Evolutionary conservation across 2,888 invertebrate species (phyloP), one percentile per base, ranked within the genome.

Genomic region (Idaea straminata): DNA sequence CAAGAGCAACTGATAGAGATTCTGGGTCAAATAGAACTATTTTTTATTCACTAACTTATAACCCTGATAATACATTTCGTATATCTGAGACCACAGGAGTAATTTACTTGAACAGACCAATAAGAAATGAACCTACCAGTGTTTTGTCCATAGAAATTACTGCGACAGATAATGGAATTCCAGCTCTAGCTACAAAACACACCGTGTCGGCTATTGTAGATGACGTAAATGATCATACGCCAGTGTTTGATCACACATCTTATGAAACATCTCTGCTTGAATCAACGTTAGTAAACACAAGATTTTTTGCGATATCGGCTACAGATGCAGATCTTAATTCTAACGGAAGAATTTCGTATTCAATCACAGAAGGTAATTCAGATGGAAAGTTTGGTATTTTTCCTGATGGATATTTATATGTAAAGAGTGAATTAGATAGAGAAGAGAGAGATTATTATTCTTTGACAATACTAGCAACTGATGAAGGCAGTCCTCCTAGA

Each of bases 141-240:
- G 83, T 94, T 34, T 83, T 97, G 66, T 94, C 94, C 70, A 89
- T 97, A 15, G 97, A 98, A 87, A 95, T 98, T 34, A 96, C 95
- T 62, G 98, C 97, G 16, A 95, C 95, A n/a, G 98, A 98, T 87
- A 96, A 96, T 64, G 98, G 98, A 5, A 94, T 92, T 67, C 96
- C 96, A 7, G 91, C 96, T 7, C 90, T 98, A 62, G 95, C 96
- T 16, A 96, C 97, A 0, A 96, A 95, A 77, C 96, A 97, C 76
- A 93, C 94, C 6, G 94, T 98, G 61, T 93, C 94, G 36, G 94
- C 97, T 59, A 94, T 94, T 34, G 94, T 98, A 68, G 95, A 95
- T 76, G 98, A 99, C 84, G 97, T 98, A 3, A 99, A 99, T 86
- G 98, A 99, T 87, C 98, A 99, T 82, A 98, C 98, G 0, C 99